Percentiles rank a stretch among this genome's conserved stretches.
Evolutionary conservation across 2,888 invertebrate genomes (phyloP).

Genomic region (Seira sanloemensis): DNA sequence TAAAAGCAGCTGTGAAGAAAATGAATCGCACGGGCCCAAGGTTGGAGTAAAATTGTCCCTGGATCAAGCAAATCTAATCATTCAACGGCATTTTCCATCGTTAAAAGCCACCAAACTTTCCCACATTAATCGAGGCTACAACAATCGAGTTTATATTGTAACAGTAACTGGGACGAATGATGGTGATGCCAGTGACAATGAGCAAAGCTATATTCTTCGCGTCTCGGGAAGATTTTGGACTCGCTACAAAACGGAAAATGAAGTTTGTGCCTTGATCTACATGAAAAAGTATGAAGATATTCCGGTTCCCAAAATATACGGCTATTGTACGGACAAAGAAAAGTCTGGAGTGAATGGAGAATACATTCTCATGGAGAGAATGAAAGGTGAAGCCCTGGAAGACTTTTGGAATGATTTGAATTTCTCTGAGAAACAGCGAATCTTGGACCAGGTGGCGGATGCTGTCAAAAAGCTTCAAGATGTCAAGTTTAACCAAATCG

Average conservation of each 20-base stretch:
- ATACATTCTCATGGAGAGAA: slow-evolving; percentile 56
- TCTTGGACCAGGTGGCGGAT: slow-evolving; percentile 21
- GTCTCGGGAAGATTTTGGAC: slow-evolving; percentile 48
- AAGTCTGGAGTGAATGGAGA: slow-evolving; percentile 47
- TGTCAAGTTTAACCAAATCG: slow-evolving; percentile 22
- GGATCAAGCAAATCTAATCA: slow-evolving; percentile 41
- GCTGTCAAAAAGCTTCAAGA: slow-evolving; percentile 18
- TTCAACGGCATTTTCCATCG: slow-evolving; percentile 23
- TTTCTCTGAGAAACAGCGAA: neutral
- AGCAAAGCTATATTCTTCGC: slow-evolving; percentile 28
- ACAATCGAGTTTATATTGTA: slow-evolving; percentile 50
- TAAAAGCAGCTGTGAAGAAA: slow-evolving; percentile 34
- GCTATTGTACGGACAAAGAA: slow-evolving; percentile 40
- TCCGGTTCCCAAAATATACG: slow-evolving; percentile 41
- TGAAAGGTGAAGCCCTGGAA: slow-evolving; percentile 41
- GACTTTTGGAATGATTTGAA: slow-evolving; percentile 16
- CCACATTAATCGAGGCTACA: slow-evolving; percentile 52
- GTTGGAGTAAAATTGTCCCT: slow-evolving; percentile 32
- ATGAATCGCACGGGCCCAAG: slow-evolving; percentile 47
- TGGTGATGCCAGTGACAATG: neutral
- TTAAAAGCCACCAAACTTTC: neutral
- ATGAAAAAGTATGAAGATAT: neutral
- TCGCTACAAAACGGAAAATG: slow-evolving; percentile 54
- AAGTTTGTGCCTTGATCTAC: slow-evolving; percentile 32
- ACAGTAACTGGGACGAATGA: too few species aligned